A percentile compares a stretch with the other conserved stretches of the same genome.
phyloP scores from a whole-genome alignment of 2,888 invertebrate species.

The Hyposoter didymator region DNA sequence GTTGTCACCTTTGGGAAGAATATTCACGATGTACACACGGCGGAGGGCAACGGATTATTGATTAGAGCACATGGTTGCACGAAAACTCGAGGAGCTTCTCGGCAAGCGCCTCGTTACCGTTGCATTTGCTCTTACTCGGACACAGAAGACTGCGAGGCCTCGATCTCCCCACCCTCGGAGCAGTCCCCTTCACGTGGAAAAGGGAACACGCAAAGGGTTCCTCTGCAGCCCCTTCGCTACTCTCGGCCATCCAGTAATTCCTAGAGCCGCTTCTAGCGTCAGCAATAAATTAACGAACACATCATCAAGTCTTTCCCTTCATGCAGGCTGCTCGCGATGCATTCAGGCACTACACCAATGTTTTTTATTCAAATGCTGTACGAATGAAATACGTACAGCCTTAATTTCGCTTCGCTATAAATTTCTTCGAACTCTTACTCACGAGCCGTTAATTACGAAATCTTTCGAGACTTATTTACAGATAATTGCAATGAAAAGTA shows the following conservation, averaged over 20 bases:
- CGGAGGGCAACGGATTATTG: conserved; percentile 65
- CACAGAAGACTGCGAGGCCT: conserved; percentile 46
- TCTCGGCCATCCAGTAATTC: conserved; percentile 37
- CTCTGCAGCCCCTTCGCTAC: conserved; percentile 30
- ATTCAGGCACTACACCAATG: not conserved
- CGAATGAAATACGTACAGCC: not conserved
- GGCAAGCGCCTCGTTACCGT: conserved; percentile 37
- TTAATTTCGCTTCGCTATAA: not conserved
- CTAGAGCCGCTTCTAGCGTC: conserved; percentile 42
- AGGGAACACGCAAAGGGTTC: conserved; percentile 63
- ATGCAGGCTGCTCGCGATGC: conserved; percentile 6
- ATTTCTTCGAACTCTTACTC: not conserved
- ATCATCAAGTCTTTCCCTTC: conserved; percentile 18
- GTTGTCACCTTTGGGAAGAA: conserved; percentile 19
- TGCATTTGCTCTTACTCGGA: conserved; percentile 55
- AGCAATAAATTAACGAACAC: conserved; percentile 65
- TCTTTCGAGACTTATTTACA: not conserved
- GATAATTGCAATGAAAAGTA: not conserved
- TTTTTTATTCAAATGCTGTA: not conserved
- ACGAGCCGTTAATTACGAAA: not conserved
- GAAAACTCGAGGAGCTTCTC: conserved; percentile 62
- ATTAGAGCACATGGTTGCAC: conserved; percentile 68
- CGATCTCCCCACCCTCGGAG: conserved; percentile 3
- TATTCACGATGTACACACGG: conserved; percentile 43
- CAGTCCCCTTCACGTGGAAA: conserved; percentile 22